Base-by-base conservation (phyloP, 2,888 invertebrate genomes). In the Netelia fuscicornis region DNA sequence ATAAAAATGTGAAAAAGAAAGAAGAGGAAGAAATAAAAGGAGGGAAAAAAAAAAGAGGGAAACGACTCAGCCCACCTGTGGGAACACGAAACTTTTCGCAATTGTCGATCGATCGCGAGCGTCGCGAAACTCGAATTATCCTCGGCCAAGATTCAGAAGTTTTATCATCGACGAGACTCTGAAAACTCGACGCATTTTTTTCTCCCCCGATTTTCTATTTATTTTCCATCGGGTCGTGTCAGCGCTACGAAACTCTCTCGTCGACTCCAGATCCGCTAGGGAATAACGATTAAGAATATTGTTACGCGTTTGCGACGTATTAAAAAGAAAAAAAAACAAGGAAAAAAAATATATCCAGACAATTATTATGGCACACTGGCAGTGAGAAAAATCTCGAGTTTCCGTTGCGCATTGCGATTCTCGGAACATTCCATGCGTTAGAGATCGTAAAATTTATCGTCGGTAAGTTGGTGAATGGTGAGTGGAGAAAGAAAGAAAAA, bases 401-500 rank as follows among this genome's bases (percentile, higher is more conserved):
- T 71, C 11, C 37, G 25, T 17, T 54, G 60, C 58, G 30, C 64
- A 56, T 58, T 13, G 1, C 56, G 67, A 52, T 67, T 23, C 48
- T 83, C 75, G 79, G 58, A 20, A 72, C 75, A 82, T 85, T 82
- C 85, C 82, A 13, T 74, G 52, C 54, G 17, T 52, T 56, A 77
- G 77, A 48, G 72, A 76, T 80, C 75, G 79, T 83, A 83, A 85
- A 79, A 72, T 42, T 23, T 81, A n/a, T 42, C 44, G 58, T 58
- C 65, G 58, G 71, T 62, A 72, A 56, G 76, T 52, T 44, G 68
- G 68, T 58, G 77, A 81, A 85, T 72, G 54, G 10, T 1, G 58
- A 58, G 58, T 9, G 56, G 60, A 37, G 17, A 42, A 9, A 54
- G 54, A 56, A 54, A 58, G 44, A 11, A 11, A 9, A 30, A 48